Evolutionary conservation across 2,888 invertebrate genomes (phyloP).

Genomic region (Eilema caniola): DNA sequence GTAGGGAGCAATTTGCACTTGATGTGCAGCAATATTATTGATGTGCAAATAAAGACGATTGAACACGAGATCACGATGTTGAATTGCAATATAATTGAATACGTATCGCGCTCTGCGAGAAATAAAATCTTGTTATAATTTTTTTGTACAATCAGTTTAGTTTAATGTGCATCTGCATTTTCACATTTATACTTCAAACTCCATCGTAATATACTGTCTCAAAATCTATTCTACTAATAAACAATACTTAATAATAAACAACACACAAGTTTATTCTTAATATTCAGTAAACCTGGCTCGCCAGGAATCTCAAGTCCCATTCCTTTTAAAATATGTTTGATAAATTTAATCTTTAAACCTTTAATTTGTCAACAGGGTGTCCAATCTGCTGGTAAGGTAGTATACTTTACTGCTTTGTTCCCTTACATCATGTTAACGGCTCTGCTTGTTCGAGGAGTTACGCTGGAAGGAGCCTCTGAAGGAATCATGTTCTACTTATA

Average conservation of each 20-base stretch:
- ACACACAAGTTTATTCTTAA: background rate
- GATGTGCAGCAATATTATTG: no score
- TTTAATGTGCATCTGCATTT: no score
- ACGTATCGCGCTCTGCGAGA: no score
- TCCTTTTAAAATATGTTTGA: background rate
- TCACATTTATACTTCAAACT: no score
- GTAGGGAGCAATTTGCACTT: no score
- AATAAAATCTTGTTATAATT: no score
- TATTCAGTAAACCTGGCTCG: background rate
- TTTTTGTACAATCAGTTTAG: no score
- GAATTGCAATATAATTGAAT: no score
- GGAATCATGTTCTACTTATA: conserved; percentile 91
- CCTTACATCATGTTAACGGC: conserved; percentile 91
- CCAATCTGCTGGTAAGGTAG: conserved; percentile 95
- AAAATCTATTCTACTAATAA: background rate
- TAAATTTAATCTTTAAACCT: background rate
- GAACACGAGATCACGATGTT: no score
- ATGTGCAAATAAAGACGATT: no score
- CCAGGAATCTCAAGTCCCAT: background rate
- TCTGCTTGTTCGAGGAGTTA: conserved; percentile 88
- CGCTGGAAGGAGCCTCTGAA: conserved; percentile 89
- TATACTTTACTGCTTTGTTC: conserved; percentile 91
- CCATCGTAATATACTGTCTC: no score
- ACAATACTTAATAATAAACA: no score
- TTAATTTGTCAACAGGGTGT: conserved; percentile 86